Evolutionary conservation across 2,797 vertebrate genomes (phyloP), one percentile per base, ranked within the genome.

Genomic region (Catostomus latipinnis): DNA sequence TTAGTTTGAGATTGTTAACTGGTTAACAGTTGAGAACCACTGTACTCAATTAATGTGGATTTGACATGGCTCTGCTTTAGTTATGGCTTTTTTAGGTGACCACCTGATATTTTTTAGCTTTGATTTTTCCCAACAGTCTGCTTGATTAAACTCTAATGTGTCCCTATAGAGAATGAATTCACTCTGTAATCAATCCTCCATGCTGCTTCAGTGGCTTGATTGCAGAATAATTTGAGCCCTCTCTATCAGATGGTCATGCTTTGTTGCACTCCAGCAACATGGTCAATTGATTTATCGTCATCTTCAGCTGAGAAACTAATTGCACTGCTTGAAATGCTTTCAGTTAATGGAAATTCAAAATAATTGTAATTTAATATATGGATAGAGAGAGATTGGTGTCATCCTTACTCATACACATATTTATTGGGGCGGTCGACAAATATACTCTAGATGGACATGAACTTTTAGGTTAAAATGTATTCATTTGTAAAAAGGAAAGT

Each of bases 31-130:
- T 61, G 61, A 34, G 34, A 34, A 34, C 34, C 34, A 34, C 34
- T 34, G 1, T 34, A 46, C 71, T 63, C 57, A 76, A 83, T 80
- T 76, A 12, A 52, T 53, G 57, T 45, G 18, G 75, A 81, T 71
- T 76, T 53, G 49, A 56, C 11, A 11, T 60, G 9, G 12, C 76
- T 63, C 10, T 62, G 61, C 57, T 76, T 11, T 49, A 60, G 13
- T 66, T 53, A 14, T 76, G 53, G 75, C 61, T 52, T 54, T 73
- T 48, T 70, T 71, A 67, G 6, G n/a, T 10, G 45, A 7, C 57
- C 22, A 53, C 12, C 9, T 58, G n/a, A 56, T 66, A 18, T 16
- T 22, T 57, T 58, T 12, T 96, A 96, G 93, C 96, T 97, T 94
- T 91, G 90, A 90, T 85, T 74, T 52, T 14, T 65, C 74, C 81